A percentile compares a stretch with the other conserved stretches of the same genome.
Evolutionary conservation across 1,140 invertebrate genomes (phyloP).

Genomic region (Apis mellifera): Amel_HAv3.1 CM009945.2:8949001-8949500

Average conservation of each 20-base stretch:
- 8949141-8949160: background rate
- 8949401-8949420: no score
- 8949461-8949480: no score
- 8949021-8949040: conserved; percentile 7
- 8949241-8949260: background rate
- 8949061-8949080: background rate
- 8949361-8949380: background rate
- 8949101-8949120: no score
- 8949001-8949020: background rate
- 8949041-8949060: conserved; percentile 8
- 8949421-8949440: no score
- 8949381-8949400: background rate
- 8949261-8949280: background rate
- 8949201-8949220: background rate
- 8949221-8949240: background rate
- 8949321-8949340: background rate
- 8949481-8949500: no score
- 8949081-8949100: background rate
- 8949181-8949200: background rate
- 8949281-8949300: background rate
- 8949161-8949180: background rate
- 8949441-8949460: no score
- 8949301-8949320: background rate
- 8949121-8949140: background rate
- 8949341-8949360: no score